Conservation (phyloP, 2,888 invertebrate genomes). For the Troides helena region DNA sequence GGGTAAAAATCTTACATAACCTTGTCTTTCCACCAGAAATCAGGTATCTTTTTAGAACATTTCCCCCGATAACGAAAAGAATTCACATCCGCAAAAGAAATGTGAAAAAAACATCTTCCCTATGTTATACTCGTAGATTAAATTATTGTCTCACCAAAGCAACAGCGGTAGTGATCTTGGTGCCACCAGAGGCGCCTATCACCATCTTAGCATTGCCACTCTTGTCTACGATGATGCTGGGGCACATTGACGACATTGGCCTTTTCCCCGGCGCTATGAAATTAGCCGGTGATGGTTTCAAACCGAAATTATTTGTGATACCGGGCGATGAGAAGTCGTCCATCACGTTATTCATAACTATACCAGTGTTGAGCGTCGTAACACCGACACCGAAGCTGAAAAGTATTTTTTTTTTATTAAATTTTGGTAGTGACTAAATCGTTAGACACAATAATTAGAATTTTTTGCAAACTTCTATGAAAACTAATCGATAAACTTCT, state of each 20-base stretch:
- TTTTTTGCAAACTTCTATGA: too few relatives aligned
- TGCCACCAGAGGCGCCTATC: slow-evolving; percentile 91
- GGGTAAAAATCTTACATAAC: too few relatives aligned
- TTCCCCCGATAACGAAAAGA: not conserved
- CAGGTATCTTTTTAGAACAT: not conserved
- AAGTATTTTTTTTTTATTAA: slow-evolving; percentile 31
- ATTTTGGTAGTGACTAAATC: too few relatives aligned
- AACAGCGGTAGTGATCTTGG: slow-evolving; percentile 88
- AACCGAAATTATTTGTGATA: slow-evolving; percentile 83
- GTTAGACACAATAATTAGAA: too few relatives aligned
- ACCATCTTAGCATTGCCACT: slow-evolving; percentile 85
- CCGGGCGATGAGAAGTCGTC: slow-evolving; percentile 94
- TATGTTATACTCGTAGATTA: too few relatives aligned
- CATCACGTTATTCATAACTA: slow-evolving; percentile 97
- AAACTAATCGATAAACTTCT: too few relatives aligned
- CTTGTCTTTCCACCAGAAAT: not conserved
- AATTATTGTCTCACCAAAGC: slow-evolving; percentile 79
- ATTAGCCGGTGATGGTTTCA: slow-evolving; percentile 90
- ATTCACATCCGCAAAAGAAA: not conserved
- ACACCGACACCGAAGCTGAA: slow-evolving; percentile 91
- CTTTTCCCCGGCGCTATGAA: slow-evolving; percentile 89
- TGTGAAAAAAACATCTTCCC: too few relatives aligned
- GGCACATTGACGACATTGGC: slow-evolving; percentile 93
- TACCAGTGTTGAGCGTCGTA: slow-evolving; percentile 89
- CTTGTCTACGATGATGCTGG: slow-evolving; percentile 86